Base-by-base conservation (phyloP, 2,888 invertebrate species). In the Drosophila kanekoi region DNA sequence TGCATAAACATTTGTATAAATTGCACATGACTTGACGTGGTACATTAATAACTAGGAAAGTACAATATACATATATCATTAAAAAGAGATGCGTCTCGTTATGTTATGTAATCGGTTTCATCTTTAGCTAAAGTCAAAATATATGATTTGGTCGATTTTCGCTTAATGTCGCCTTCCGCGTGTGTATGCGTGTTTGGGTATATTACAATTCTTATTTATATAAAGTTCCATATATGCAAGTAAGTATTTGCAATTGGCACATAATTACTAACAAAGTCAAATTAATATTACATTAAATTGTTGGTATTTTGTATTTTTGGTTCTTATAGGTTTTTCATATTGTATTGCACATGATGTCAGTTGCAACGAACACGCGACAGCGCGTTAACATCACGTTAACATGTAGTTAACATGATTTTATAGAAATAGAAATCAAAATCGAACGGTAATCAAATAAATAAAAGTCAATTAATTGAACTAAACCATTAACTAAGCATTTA, bases 401-500 rank as follows among this genome's bases (percentile, higher is more conserved):
- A 52, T 18, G 11, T 5, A 5, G 4, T 53, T 60, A 45, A 66
- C 43, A 49, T 18, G 13, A 33, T 3, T 5, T 32, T 0, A 20
- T 20, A 35, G 6, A 9, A 3, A 14, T 48, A 51, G 65, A 35
- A 38, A 60, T 43, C 54, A n/a, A 9, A 61, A 48, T 20, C 16
- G 49, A 48, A 38, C 6, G 2, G 20, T 35, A 35, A 35, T 35
- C 58, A 52, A 28, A 23, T 16, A 33, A 59, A 60, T 49, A 38
- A 63, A 64, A 67, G n/a, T 16, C 43, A 41, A 11, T 4, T 54
- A 61, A 38, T 84, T 81, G 56, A 87, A 81, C 79, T 83, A 85
- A 84, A 85, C 75, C 82, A 78, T 87, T 84, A 76, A 71, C 88
- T 85, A 85, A 75, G 67, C 71, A 65, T 87, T 85, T 87, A 81